Evolutionary conservation across 1,140 invertebrate species (phyloP).

Genomic region (Mesaphorura yosii): DNA sequence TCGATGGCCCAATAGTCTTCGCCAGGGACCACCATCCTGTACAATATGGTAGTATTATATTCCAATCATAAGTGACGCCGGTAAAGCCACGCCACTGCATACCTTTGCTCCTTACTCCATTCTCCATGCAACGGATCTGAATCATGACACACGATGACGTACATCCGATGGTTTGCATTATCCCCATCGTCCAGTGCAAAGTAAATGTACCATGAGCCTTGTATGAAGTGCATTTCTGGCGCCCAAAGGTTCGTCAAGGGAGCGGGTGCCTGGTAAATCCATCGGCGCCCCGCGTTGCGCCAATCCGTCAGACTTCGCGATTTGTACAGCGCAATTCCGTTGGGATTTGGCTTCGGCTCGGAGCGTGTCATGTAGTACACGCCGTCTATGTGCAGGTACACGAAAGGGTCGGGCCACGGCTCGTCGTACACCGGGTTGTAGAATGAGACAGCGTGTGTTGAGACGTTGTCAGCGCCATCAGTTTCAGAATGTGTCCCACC

Average conservation of each 20-base stretch:
- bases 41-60: neutral
- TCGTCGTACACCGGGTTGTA: constrained; percentile 18
- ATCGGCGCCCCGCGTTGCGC: constrained; percentile 14
- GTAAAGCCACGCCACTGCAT: neutral
- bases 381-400: constrained; percentile 34
- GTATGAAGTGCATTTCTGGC: constrained; percentile 24
- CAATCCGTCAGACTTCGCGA: constrained; percentile 34
- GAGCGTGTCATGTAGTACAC: constrained; percentile 29
- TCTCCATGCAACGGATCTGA: constrained; percentile 17
- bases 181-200: constrained; percentile 26
- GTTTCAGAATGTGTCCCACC: no score
- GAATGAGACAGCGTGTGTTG: no score
- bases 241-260: constrained; percentile 19
- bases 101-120: constrained; percentile 14
- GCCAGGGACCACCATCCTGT: constrained; percentile 12
- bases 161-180: constrained; percentile 30
- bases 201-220: constrained; percentile 26
- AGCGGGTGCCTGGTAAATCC: constrained; percentile 10
- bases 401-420: constrained; percentile 15
- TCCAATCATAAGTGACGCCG: neutral
- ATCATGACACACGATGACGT: constrained; percentile 16
- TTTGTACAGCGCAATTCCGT: constrained; percentile 38
- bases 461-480: no score
- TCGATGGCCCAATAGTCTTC: constrained; percentile 29
- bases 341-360: constrained; percentile 6